phyloP scores from a whole-genome alignment of 2,888 invertebrate species.

The Stenodera caucasica region DNA sequence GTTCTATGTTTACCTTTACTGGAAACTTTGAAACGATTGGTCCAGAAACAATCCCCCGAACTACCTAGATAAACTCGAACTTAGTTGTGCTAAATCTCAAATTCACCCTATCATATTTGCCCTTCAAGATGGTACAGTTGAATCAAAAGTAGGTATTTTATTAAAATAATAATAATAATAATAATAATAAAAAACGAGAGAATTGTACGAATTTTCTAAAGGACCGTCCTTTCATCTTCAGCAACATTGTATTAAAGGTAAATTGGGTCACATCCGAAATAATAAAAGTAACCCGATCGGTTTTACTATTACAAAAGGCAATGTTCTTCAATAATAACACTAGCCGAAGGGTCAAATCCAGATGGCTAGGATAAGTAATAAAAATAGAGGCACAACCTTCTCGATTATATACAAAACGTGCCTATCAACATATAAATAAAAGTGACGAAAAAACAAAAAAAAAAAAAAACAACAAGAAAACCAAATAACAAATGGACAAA shows the following conservation, averaged over 20 bases:
- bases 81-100: constrained; percentile 41
- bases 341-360: constrained; percentile 18
- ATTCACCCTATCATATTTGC: constrained; percentile 26
- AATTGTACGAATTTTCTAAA: too few relatives aligned
- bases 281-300: background rate
- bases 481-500: constrained; percentile 35
- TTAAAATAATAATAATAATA: background rate
- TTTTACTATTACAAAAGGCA: background rate
- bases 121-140: background rate
- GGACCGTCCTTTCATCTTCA: too few relatives aligned
- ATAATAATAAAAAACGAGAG: too few relatives aligned
- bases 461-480: constrained; percentile 25
- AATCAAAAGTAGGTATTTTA: background rate
- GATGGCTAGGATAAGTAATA: background rate
- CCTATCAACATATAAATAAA: constrained; percentile 28
- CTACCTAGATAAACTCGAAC: constrained; percentile 42
- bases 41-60: constrained; percentile 42
- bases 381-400: too few relatives aligned
- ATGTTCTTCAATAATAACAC: background rate
- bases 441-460: constrained; percentile 27
- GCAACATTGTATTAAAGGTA: background rate
- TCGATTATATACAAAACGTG: too few relatives aligned
- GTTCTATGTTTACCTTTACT: constrained; percentile 40
- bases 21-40: constrained; percentile 34
- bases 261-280: background rate